phyloP scores from a whole-genome alignment of 2,113 vertebrate genomes.

The Vombatus ursinus region DNA sequence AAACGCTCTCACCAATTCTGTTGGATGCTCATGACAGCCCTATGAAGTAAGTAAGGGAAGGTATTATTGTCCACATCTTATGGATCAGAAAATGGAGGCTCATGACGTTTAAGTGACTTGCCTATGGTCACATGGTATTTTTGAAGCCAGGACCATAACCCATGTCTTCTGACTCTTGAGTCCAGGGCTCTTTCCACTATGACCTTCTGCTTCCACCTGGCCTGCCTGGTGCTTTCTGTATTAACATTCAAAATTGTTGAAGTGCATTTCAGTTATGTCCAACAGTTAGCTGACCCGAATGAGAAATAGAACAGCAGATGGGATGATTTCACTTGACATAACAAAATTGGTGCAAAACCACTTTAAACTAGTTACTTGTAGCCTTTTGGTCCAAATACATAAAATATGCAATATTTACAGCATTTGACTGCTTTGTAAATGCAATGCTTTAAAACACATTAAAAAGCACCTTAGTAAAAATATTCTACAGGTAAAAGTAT shows the following conservation, averaged over 20 bases:
- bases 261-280: constrained; percentile 74
- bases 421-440: constrained; percentile 86
- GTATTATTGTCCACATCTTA: constrained; percentile 55
- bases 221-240: constrained; percentile 69
- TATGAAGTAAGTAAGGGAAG: constrained; percentile 75
- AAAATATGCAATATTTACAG: constrained; percentile 92
- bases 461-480: constrained; percentile 92
- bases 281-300: constrained; percentile 73
- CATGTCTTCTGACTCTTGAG: constrained; percentile 22
- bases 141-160: constrained; percentile 42
- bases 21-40: constrained; percentile 67
- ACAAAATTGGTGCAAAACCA: constrained; percentile 84
- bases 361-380: constrained; percentile 83
- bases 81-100: constrained; percentile 64
- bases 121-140: constrained; percentile 37
- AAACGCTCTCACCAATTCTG: constrained; percentile 60
- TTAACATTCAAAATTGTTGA: constrained; percentile 77
- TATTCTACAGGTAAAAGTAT: constrained; percentile 89
- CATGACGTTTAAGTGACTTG: constrained; percentile 53
- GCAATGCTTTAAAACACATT: constrained; percentile 91
- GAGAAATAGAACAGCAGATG: constrained; percentile 74
- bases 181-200: constrained; percentile 14
- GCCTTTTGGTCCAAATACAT: constrained; percentile 89
- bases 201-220: constrained; percentile 29
- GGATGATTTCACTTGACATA: constrained; percentile 82